A percentile compares a stretch with the other conserved stretches of the same genome.
Conservation (phyloP, 2,797 vertebrate genomes). For the Cuniculus paca region DNA sequence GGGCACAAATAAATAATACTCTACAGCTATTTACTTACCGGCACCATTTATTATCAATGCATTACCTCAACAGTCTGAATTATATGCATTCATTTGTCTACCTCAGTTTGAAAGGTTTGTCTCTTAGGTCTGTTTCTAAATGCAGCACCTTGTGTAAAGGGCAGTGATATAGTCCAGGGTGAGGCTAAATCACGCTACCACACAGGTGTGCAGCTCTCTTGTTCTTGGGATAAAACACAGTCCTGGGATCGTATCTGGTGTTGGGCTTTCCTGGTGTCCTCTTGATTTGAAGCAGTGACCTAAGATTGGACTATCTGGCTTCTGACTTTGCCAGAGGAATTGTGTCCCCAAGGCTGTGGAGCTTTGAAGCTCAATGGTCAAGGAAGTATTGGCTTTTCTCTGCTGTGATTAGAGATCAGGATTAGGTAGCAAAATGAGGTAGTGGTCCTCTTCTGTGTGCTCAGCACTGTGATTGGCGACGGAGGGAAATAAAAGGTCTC, state of each 20-base stretch:
- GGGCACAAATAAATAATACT: neutral
- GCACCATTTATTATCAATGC: neutral
- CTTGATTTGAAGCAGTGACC: neutral
- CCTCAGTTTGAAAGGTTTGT: neutral
- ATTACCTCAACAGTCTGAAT: neutral
- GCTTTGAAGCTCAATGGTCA: neutral
- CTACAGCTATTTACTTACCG: neutral
- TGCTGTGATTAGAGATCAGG: neutral
- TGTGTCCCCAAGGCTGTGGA: neutral
- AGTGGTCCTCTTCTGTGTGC: neutral
- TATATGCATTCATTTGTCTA: neutral
- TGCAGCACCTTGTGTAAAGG: neutral
- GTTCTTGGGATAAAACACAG: neutral
- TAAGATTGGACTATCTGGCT: neutral
- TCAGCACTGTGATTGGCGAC: neutral
- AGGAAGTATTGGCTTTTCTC: neutral
- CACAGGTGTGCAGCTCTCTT: neutral
- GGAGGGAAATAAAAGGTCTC: neutral
- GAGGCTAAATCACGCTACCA: neutral
- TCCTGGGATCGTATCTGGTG: neutral
- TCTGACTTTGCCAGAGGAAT: neutral
- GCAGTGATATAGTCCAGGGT: neutral
- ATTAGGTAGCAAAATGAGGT: neutral
- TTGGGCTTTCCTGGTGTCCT: neutral
- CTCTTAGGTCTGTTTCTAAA: neutral